These are phyloP conservation scores for Threskiornis aethiopicus DNA, from an alignment of 2,797 vertebrate species.

Conservation along the genomic window DNA sequence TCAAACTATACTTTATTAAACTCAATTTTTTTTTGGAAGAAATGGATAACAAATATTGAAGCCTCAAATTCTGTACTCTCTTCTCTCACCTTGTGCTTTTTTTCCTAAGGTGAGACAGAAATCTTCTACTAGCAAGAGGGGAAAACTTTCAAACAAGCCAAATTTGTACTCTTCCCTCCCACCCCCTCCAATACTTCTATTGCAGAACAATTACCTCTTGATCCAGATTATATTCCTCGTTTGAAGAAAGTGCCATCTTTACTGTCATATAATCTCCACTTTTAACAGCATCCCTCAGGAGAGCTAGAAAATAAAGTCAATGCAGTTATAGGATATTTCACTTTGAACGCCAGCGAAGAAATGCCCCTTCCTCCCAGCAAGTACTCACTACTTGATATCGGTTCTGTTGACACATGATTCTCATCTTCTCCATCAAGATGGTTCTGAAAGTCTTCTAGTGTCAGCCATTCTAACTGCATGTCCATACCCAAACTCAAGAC, in stretches of 20 bases:
- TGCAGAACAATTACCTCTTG: conserved; percentile 85
- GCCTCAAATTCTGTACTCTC: neutral
- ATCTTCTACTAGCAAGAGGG: neutral
- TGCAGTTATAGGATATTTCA: neutral
- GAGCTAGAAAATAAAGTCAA: conserved; percentile 71
- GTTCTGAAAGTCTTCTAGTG: conserved; percentile 94
- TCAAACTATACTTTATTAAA: neutral
- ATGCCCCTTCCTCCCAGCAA: neutral
- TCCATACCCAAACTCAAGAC: conserved; percentile 92
- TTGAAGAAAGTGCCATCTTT: conserved; percentile 93
- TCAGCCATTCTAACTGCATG: conserved; percentile 95
- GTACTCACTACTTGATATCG: conserved; percentile 87
- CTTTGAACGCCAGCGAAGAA: neutral
- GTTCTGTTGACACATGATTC: conserved; percentile 76
- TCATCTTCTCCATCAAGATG: conserved; percentile 94
- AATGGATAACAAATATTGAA: neutral
- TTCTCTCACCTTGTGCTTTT: neutral
- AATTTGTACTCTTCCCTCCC: neutral
- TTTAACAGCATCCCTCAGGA: conserved; percentile 94
- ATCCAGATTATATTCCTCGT: conserved; percentile 93
- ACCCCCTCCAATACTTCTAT: neutral
- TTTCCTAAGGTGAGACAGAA: neutral
- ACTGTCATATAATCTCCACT: conserved; percentile 94
- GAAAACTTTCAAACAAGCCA: neutral
- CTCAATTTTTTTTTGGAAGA: neutral